Evolutionary conservation across 2,113 vertebrate genomes (phyloP).

Genomic region (Corynorhinus townsendii): DNA sequence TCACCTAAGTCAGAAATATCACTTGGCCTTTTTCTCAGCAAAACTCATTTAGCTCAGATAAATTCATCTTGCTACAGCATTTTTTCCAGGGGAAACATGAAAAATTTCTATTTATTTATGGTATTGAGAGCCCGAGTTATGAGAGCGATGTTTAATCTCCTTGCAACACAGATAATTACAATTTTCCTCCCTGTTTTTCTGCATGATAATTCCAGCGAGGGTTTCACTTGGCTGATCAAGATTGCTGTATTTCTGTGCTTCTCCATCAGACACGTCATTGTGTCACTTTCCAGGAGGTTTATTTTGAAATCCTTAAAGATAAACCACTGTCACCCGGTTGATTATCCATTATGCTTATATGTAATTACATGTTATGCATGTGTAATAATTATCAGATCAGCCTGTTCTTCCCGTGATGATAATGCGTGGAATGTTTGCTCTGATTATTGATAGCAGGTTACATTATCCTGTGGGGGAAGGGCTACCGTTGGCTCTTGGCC

Average conservation of each 20-base stretch:
- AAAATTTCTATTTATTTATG: conserved; percentile 38
- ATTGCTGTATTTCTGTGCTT: not conserved
- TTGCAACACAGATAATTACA: conserved; percentile 1
- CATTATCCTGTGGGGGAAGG: not conserved
- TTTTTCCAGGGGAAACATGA: conserved; percentile 21
- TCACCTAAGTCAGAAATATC: not conserved
- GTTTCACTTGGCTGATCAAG: not conserved
- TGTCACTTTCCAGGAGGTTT: not conserved
- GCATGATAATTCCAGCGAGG: not conserved
- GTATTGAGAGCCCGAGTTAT: not conserved
- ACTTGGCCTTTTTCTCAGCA: not conserved
- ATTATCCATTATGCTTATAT: not conserved
- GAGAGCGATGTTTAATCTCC: conserved; percentile 37
- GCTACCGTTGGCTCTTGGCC: not conserved
- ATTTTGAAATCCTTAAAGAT: not conserved
- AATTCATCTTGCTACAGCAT: not conserved
- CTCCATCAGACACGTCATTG: not conserved
- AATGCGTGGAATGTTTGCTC: not conserved
- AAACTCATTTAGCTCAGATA: conserved; percentile 16
- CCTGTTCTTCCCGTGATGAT: not conserved
- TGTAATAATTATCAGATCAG: not conserved
- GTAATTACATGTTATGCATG: not conserved
- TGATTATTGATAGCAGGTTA: rapidly evolving
- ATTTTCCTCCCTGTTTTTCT: not conserved
- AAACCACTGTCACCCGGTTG: not conserved